Conservation (phyloP, 2,797 vertebrate genomes). For the Bovichtus variegatus region DNA sequence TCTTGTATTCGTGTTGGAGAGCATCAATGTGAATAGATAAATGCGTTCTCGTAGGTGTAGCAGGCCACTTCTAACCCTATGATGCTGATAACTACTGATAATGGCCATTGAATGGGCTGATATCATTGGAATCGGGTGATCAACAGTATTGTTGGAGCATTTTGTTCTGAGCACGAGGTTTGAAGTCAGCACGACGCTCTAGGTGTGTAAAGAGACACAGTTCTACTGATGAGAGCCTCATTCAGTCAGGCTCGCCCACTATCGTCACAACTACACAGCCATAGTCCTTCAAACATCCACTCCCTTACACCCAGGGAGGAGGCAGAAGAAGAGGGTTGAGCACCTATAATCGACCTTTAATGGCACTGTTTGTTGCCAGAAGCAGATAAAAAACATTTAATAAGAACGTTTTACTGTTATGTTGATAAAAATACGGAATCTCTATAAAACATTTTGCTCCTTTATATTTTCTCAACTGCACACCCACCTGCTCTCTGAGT, state of each 20-base stretch:
- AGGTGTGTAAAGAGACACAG: neutral
- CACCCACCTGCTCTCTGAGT: constrained; percentile 10
- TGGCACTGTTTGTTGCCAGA: neutral
- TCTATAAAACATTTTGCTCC: neutral
- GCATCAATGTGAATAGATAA: no score
- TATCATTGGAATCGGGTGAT: no score
- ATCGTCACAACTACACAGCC: neutral
- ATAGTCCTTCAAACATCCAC: neutral
- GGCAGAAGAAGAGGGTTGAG: no score
- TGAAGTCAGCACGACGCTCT: neutral
- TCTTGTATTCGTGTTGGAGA: no score
- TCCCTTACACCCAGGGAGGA: neutral
- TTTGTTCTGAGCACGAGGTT: neutral
- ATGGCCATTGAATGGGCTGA: no score
- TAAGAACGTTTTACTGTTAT: neutral
- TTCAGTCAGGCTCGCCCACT: neutral
- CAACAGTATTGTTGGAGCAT: neutral
- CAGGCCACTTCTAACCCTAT: no score
- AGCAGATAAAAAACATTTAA: neutral
- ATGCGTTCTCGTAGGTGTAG: no score
- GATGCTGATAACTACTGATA: no score
- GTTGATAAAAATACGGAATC: neutral
- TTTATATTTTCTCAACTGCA: neutral
- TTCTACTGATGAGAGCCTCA: neutral
- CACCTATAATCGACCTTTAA: neutral